A percentile compares a stretch with the other conserved stretches of the same genome.
Conservation (phyloP, 2,797 vertebrate species). For the Macrochelys suwanniensis region DNA sequence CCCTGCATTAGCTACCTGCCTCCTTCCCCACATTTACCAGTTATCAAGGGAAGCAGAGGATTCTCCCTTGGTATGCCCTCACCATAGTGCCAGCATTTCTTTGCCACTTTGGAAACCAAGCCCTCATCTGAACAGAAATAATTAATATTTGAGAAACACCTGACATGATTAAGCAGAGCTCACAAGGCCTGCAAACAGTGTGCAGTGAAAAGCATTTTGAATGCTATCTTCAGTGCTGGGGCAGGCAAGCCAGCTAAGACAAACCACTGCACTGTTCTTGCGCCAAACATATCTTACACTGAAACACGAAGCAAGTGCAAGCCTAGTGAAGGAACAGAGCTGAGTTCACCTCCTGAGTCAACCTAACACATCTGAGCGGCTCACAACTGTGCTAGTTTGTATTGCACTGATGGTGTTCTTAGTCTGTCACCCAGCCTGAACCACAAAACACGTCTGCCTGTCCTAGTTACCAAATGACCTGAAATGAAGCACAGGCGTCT, state of each 20-base stretch:
- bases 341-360: background rate
- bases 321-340: background rate
- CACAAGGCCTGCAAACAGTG: background rate
- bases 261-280: accelerated
- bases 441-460: slow-evolving; percentile 41
- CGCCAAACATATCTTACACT: background rate
- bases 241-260: background rate
- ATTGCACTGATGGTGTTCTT: background rate
- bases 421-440: slow-evolving; percentile 62
- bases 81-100: background rate
- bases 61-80: background rate
- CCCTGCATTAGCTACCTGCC: background rate
- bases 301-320: background rate
- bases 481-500: slow-evolving; percentile 67
- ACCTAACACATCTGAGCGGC: background rate
- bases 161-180: background rate
- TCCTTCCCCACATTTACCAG: background rate
- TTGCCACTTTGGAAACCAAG: background rate
- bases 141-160: background rate
- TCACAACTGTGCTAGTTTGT: background rate
- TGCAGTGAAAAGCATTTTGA: background rate
- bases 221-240: background rate
- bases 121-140: background rate
- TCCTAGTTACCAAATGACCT: slow-evolving; percentile 76
- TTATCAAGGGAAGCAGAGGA: background rate